These are phyloP conservation scores for Burhinus oedicnemus DNA, from an alignment of 2,113 vertebrate species.

Conservation along the genomic window DNA sequence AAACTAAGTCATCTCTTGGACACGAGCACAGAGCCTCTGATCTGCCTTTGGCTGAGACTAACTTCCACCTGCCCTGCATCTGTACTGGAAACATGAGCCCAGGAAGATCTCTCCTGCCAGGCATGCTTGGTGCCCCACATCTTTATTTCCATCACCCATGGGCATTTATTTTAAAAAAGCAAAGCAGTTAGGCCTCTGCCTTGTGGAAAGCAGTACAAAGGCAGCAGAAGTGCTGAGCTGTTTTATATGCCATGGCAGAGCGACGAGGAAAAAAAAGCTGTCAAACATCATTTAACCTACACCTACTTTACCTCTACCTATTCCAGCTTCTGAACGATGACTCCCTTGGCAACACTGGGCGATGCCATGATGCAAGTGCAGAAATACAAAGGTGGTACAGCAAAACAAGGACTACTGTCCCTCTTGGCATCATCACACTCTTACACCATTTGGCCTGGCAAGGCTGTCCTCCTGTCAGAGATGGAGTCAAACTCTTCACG, in stretches of 20 bases:
- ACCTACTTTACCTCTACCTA: background rate
- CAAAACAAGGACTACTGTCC: background rate
- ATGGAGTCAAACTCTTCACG: background rate
- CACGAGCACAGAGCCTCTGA: background rate
- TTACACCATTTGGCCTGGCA: rapidly evolving
- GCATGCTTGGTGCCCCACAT: background rate
- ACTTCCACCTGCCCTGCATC: background rate
- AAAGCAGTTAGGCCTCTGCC: background rate
- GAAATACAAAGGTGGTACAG: background rate
- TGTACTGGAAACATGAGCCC: background rate
- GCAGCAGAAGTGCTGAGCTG: background rate
- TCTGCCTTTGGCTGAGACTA: background rate
- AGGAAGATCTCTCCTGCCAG: background rate
- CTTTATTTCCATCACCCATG: rapidly evolving
- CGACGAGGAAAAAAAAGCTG: rapidly evolving
- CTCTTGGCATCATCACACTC: background rate
- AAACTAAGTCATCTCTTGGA: background rate
- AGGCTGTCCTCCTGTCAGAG: rapidly evolving
- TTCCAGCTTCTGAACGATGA: background rate
- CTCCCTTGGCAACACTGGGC: background rate
- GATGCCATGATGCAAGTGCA: background rate
- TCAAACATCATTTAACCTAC: background rate
- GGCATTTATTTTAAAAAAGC: background rate
- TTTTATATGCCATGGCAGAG: background rate
- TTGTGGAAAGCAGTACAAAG: background rate